phyloP scores from a whole-genome alignment of 1,140 invertebrate species.

The Atta cephalotes region DNA sequence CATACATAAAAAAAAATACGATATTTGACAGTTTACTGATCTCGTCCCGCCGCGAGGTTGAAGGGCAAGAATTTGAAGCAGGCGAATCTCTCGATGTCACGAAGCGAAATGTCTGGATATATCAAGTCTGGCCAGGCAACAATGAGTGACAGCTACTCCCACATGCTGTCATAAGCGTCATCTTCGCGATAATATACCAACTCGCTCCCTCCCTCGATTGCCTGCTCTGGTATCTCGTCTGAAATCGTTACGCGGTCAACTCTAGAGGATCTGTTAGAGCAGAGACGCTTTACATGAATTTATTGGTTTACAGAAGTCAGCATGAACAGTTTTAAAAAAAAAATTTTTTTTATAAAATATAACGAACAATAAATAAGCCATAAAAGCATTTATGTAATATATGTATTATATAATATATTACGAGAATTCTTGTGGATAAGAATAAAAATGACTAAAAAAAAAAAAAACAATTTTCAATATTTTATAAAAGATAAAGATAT shows the following conservation, averaged over 20 bases:
- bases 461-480: neutral
- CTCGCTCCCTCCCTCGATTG: constrained; percentile 71
- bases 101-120: constrained; percentile 75
- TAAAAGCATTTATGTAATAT: neutral
- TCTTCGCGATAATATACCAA: constrained; percentile 77
- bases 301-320: constrained; percentile 9
- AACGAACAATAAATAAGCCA: neutral
- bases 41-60: constrained; percentile 52
- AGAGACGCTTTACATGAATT: constrained; percentile 55
- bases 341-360: neutral
- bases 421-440: neutral
- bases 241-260: constrained; percentile 79
- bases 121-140: constrained; percentile 78
- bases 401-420: neutral
- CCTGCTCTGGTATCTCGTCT: constrained; percentile 76
- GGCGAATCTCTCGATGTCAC: constrained; percentile 65
- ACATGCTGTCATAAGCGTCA: constrained; percentile 84
- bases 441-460: neutral
- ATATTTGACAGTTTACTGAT: constrained; percentile 63
- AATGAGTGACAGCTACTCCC: constrained; percentile 86
- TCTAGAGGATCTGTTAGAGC: constrained; percentile 72
- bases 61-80: constrained; percentile 70
- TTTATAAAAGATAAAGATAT: neutral
- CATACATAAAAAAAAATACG: neutral
- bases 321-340: neutral